Base-by-base conservation (phyloP, 2,113 vertebrate species). In the Micronycteris hirsuta region DNA sequence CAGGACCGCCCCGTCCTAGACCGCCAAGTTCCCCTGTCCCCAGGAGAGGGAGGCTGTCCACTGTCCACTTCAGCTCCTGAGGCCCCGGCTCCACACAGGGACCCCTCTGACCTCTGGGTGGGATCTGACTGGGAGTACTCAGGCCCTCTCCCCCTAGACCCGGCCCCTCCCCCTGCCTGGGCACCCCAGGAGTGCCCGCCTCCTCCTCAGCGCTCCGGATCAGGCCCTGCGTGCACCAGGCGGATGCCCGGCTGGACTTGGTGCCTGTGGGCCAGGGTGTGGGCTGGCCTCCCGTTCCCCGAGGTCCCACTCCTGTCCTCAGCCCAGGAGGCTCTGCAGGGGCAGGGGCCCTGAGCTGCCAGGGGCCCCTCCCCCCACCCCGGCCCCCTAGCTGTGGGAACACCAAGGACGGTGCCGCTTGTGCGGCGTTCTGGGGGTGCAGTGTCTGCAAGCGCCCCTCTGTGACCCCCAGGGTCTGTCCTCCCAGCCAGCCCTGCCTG, bases 301-400 rank as follows among this genome's bases (percentile, higher is more conserved):
- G 13, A 54, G 7, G 28, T 15, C 7, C 45, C 14, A 1, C 31
- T 12, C 15, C 20, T 41, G 56, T 7, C 15, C 49, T 61, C 58
- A 26, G 24, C 24, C 24, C 20, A 10, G 65, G 65, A 43, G 28
- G 43, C 49, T 33, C 61, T 14, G 71, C 43, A 28, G 77, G 43
- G 22, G 17, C 14, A 17, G 3, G 3, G 15, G 15, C 24, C 10
- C 78, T 22, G 31, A 5, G 54, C 26, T 19, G 38, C 78, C 4
- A 1, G 1, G 22, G 20, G 61, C 36, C 78, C 24, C 78, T 17
- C 22, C 2, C 54, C 77, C 41, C 17, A 9, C 56, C 56, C 56
- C 10, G 56, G 22, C 56, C 22, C 56, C 20, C 3, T 31, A 24
- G 20, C 61, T 1, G 0, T 28, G 14, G 33, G 7, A 0, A 12